A percentile compares a stretch with the other conserved stretches of the same genome.
These are phyloP conservation scores for Auanema sp. DNA, from an alignment of 2,888 invertebrate species.

Conservation along the genomic window DNA sequence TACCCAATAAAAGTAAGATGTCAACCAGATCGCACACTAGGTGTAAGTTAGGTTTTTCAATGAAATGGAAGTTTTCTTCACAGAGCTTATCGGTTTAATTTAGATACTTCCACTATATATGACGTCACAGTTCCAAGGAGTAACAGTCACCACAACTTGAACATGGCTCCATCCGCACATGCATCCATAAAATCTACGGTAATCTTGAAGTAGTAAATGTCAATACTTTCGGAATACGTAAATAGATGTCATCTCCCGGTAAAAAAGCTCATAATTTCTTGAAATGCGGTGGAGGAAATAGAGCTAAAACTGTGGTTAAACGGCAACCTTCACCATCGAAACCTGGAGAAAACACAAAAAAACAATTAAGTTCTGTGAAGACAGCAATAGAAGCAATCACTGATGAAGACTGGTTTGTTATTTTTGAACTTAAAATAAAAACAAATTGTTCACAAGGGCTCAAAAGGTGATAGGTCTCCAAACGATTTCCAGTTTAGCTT, in stretches of 20 bases:
- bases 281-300: conserved; percentile 18
- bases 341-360: neutral
- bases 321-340: conserved; percentile 10
- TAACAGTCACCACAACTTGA: conserved; percentile 42
- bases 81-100: neutral
- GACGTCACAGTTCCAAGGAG: conserved; percentile 31
- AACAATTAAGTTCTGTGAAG: neutral
- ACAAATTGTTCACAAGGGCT: conserved; percentile 70
- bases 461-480: conserved; percentile 75
- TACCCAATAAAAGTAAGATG: no score
- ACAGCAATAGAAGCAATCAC: conserved; percentile 39
- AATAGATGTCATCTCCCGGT: conserved; percentile 29
- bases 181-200: conserved; percentile 27
- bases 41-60: neutral
- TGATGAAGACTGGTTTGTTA: conserved; percentile 40
- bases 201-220: conserved; percentile 1
- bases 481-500: conserved; percentile 40
- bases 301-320: conserved; percentile 1
- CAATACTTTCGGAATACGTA: neutral
- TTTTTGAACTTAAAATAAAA: neutral
- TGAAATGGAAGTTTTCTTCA: neutral
- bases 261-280: conserved; percentile 17
- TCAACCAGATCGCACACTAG: no score
- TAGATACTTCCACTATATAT: neutral
- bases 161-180: conserved; percentile 28